These are phyloP conservation scores for Salvelinus alpinus DNA, from an alignment of 2,113 vertebrate species.

Conservation along the genomic window DNA sequence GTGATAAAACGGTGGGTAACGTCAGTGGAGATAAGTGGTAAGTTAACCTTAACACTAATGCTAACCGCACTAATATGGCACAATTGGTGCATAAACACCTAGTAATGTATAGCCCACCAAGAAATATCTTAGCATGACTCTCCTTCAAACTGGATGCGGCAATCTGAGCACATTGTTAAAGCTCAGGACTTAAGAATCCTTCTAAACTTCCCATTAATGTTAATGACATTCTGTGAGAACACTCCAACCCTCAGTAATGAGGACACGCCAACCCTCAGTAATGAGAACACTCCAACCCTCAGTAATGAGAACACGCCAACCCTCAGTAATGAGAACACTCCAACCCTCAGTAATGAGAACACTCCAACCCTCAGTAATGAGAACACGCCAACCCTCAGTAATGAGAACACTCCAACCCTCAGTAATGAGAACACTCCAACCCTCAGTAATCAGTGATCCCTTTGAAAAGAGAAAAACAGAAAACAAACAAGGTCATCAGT, in stretches of 20 bases:
- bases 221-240: too few species aligned
- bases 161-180: too few species aligned
- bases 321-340: background rate
- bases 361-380: background rate
- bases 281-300: background rate
- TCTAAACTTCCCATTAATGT: too few species aligned
- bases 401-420: background rate
- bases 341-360: background rate
- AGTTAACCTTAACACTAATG: too few species aligned
- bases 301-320: background rate
- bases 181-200: too few species aligned
- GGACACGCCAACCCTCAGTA: background rate
- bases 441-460: conserved; percentile 12
- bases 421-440: background rate
- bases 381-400: background rate
- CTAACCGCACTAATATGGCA: too few species aligned
- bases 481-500: conserved; percentile 55
- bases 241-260: background rate
- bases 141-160: too few species aligned
- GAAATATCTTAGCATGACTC: too few species aligned
- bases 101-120: too few species aligned
- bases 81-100: too few species aligned
- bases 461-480: conserved; percentile 22
- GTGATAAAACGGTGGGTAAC: too few species aligned
- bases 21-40: too few species aligned